Evolutionary conservation across 1,140 invertebrate species (phyloP).

Genomic region (Papilio aristodemus): DNA sequence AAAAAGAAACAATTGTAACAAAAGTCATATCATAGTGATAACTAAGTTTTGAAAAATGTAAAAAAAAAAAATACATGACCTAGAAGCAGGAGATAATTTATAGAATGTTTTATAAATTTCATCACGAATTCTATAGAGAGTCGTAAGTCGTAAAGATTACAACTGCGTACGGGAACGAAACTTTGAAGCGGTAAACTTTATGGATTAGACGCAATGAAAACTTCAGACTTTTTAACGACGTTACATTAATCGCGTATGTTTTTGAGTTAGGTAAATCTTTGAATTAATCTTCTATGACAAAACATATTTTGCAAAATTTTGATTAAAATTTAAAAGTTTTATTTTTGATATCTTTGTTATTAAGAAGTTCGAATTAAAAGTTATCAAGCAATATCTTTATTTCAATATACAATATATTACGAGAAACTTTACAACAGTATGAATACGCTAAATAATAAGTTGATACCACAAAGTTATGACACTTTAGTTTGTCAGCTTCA

Average conservation of each 20-base stretch:
- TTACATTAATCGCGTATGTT: constrained; percentile 8
- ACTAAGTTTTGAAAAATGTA: too few species aligned
- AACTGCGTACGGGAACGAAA: constrained; percentile 12
- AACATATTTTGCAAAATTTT: too few species aligned
- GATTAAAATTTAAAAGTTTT: too few species aligned
- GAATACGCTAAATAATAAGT: background rate
- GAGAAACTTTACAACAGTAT: background rate
- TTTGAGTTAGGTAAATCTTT: background rate
- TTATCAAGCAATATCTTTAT: too few species aligned
- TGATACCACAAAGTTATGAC: background rate
- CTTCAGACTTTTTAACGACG: constrained; percentile 9
- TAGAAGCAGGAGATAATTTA: background rate
- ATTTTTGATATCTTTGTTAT: too few species aligned
- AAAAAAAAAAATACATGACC: background rate
- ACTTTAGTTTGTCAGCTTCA: constrained; percentile 2
- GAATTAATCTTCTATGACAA: background rate
- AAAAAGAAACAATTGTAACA: too few species aligned
- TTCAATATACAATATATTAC: too few species aligned
- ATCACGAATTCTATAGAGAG: background rate
- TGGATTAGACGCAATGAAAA: constrained; percentile 29
- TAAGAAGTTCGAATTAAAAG: too few species aligned
- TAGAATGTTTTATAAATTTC: constrained; percentile 2
- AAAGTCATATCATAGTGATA: too few species aligned
- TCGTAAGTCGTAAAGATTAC: constrained; percentile 22
- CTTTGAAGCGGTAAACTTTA: constrained; percentile 26